Conservation (phyloP, 2,888 invertebrate species). For the Cephonodes hylas region DNA sequence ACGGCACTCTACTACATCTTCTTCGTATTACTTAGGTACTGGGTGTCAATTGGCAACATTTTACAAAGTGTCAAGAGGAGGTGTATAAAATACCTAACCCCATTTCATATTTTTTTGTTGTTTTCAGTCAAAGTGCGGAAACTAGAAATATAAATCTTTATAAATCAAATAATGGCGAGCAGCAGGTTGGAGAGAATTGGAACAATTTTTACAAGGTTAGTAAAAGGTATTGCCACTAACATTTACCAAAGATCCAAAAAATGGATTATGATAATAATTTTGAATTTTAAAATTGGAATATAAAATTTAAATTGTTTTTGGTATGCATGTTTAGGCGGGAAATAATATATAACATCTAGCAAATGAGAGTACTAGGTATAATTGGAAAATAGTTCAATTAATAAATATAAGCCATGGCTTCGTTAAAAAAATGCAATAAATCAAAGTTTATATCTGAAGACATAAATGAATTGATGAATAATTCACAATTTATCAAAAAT, state of each 20-base stretch:
- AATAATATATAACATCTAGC: background rate
- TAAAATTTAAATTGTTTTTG: background rate
- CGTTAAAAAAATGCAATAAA: slow-evolving; percentile 46
- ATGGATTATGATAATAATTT: background rate
- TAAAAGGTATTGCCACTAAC: background rate
- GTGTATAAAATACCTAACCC: no score
- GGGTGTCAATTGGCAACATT: no score
- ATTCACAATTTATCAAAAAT: slow-evolving; percentile 50
- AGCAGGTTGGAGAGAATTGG: slow-evolving; percentile 88
- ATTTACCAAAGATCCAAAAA: no score
- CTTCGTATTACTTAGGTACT: no score
- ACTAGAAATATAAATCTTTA: no score
- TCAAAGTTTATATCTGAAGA: slow-evolving; percentile 54
- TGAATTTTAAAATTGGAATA: background rate
- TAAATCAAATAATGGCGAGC: slow-evolving; percentile 78
- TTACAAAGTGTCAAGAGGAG: no score
- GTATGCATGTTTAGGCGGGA: background rate
- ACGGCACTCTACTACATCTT: no score
- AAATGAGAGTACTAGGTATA: background rate
- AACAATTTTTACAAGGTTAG: slow-evolving; percentile 85
- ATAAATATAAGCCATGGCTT: slow-evolving; percentile 40
- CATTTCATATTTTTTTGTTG: no score
- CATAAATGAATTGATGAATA: slow-evolving; percentile 50
- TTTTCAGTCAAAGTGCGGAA: no score
- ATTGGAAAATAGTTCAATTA: background rate